Evolutionary conservation across 2,888 invertebrate genomes (phyloP).

Genomic region (Andrena flavipes): DNA sequence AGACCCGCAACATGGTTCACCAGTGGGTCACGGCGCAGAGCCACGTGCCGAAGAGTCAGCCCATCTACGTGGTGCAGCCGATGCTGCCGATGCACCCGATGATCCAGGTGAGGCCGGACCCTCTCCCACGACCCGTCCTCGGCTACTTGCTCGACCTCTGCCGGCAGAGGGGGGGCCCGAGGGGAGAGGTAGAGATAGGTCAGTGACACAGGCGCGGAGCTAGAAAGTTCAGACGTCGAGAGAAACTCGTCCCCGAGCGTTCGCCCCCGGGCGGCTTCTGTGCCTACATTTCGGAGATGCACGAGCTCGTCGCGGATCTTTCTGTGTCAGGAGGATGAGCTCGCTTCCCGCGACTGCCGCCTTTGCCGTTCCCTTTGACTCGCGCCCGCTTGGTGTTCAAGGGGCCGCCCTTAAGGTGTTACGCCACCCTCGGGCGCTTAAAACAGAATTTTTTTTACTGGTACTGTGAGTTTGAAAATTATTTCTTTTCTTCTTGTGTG

Average conservation of each 20-base stretch:
- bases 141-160: constrained; percentile 37
- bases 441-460: too few relatives aligned
- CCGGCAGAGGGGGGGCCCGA: constrained; percentile 1
- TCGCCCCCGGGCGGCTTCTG: constrained; percentile 43
- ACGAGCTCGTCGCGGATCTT: constrained; percentile 45
- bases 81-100: constrained; percentile 81
- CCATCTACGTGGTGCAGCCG: constrained; percentile 82
- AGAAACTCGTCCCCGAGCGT: constrained; percentile 55
- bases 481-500: too few relatives aligned
- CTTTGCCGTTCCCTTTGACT: constrained; percentile 26
- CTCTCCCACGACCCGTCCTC: constrained; percentile 49
- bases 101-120: constrained; percentile 77
- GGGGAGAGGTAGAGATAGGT: constrained; percentile 71
- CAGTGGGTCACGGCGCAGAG: constrained; percentile 83
- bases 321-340: constrained; percentile 45
- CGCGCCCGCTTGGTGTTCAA: neutral
- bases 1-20: constrained; percentile 83
- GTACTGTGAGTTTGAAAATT: too few relatives aligned
- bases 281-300: constrained; percentile 64
- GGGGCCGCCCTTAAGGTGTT: too few relatives aligned
- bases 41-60: constrained; percentile 80
- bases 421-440: too few relatives aligned
- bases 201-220: constrained; percentile 75
- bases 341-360: neutral
- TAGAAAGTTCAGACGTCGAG: constrained; percentile 78